Conservation (phyloP, 2,797 vertebrate genomes). For the Melanotaenia parkinsoni region DNA sequence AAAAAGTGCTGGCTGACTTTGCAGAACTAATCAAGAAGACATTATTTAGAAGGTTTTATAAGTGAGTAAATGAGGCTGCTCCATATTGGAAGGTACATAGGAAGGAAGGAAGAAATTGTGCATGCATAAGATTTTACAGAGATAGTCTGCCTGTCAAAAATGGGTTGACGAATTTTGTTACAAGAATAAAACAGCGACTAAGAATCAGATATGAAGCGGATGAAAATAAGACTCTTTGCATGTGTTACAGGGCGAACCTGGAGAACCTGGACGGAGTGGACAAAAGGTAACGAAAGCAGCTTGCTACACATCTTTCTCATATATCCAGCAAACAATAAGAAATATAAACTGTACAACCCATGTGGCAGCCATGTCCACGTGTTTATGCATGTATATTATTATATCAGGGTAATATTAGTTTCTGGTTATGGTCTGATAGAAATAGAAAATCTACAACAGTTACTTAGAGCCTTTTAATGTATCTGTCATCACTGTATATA, state of each 20-base stretch:
- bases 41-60: no score
- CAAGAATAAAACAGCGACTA: not conserved
- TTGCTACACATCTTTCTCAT: not conserved
- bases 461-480: not conserved
- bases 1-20: no score
- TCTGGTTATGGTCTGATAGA: not conserved
- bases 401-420: not conserved
- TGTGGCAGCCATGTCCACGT: no score
- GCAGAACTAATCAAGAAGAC: no score
- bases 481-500: not conserved
- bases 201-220: not conserved
- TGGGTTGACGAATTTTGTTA: not conserved
- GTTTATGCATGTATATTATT: no score
- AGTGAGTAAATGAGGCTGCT: not conserved
- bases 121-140: not conserved
- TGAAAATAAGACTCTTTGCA: conserved; percentile 31
- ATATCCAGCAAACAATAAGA: no score
- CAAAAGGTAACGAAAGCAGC: conserved; percentile 87
- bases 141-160: not conserved
- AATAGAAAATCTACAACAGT: not conserved
- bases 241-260: conserved; percentile 92
- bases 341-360: no score
- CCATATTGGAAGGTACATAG: no score
- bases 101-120: not conserved
- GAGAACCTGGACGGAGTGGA: conserved; percentile 92